A percentile compares a stretch with the other conserved stretches of the same genome.
phyloP scores from a whole-genome alignment of 2,113 vertebrate species.

The cat (Felis catus) region DNA sequence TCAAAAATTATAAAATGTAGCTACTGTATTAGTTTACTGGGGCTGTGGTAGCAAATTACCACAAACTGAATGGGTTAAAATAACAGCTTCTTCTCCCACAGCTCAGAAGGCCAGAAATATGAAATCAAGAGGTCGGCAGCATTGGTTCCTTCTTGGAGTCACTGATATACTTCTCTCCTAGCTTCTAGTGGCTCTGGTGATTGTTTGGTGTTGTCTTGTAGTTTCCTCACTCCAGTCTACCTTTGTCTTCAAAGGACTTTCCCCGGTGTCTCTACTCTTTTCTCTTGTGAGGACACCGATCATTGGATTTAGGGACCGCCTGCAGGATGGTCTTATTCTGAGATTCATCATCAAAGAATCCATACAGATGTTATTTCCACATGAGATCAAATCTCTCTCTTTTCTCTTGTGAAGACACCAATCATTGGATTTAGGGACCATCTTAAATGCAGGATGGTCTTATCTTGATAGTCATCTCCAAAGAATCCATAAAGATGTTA shows the following conservation, averaged over 20 bases:
- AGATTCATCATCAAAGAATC: neutral
- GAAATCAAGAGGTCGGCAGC: neutral
- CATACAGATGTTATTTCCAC: neutral
- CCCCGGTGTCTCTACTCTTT: neutral
- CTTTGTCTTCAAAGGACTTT: neutral
- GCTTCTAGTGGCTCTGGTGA: neutral
- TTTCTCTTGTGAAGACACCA: neutral
- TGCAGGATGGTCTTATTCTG: neutral
- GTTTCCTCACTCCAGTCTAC: neutral
- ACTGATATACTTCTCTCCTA: neutral
- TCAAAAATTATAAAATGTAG: neutral
- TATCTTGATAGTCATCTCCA: neutral
- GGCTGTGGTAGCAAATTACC: neutral
- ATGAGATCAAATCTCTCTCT: neutral
- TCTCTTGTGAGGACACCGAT: neutral
- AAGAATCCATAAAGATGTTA: neutral
- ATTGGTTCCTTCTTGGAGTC: neutral
- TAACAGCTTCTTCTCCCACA: neutral
- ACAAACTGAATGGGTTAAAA: neutral
- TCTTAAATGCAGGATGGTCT: neutral
- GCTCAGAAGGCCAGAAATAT: neutral
- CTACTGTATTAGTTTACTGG: neutral
- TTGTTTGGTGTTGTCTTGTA: no score
- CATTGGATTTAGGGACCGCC: no score
- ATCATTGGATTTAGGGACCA: neutral